Base-by-base conservation (phyloP, 1,140 invertebrate species). In the Habropoda laboriosa region DNA sequence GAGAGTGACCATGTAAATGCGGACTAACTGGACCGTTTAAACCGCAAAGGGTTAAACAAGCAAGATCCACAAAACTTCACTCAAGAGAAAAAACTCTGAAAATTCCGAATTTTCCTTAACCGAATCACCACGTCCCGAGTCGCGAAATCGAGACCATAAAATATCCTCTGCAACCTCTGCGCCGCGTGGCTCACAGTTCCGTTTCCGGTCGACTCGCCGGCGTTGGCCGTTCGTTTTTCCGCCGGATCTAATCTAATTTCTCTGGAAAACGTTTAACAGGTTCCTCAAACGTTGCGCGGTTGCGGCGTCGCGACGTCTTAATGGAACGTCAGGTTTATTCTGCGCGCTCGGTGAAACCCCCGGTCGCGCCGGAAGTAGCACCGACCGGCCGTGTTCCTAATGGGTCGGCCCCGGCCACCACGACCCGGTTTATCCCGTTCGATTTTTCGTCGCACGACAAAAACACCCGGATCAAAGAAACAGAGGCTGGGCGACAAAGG, bases 301-400 rank as follows among this genome's bases (percentile, higher is more conserved):
- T 40, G 72, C 49, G 49, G 27, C 60, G 74, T 55, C 49, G 47
- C 63, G 74, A 76, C 74, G 51, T 76, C 64, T 76, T 76, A 76
- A 76, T 76, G 74, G 74, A 68, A 57, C 74, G 74, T 76, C 74
- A 68, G 66, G 64, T 76, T 76, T 76, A 58, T 58, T 76, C 74
- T 10, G 30, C 51, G 40, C 64, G 24, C 24, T 16, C 24, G 60
- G 47, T 6, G 12, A 45, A 49, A 74, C 61, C 35, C 58, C 3
- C 16, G 24, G 58, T 64, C 49, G 53, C 74, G 32, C 53, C 27
- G 30, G 66, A 77, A 68, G 53, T 13, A 7, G 7, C 42, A 24
- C n/a, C 8, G 42, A 8, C n/a, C 5, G n/a, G 0, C 35, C 57
- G n/a, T 38, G 45, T 68, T 40, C 18, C 53, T 77, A 77, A 77